Evolutionary conservation across 2,113 vertebrate species (phyloP), one percentile per base, ranked within the genome.

Genomic region (Dissostichus mawsoni): DNA sequence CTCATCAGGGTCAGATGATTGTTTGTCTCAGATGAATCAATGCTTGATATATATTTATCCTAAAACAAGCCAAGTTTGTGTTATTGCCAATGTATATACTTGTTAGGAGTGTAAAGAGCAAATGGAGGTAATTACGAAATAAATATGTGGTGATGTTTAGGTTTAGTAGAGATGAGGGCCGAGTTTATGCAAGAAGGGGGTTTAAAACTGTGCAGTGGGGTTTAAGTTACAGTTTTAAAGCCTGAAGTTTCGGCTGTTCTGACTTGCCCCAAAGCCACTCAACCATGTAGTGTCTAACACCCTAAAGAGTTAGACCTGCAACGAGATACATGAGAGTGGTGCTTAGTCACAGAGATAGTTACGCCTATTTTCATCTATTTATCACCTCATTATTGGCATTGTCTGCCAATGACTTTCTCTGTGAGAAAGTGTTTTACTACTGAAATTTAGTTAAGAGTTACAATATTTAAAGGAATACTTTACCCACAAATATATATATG

Each of bases 221-320:
- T 78, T 86, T 84, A 36, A 78, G 74, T 90, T 91, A 76, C 84
- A 82, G 76, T 76, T 84, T 75, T 53, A 81, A 74, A 56, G 55
- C 78, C 78, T 76, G 80, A 47, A 76, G 20, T 82, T 80, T 76
- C 9, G 2, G 16, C 20, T 64, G 76, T 85, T 78, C 3, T 76
- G 9, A 66, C 62, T 57, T 71, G 80, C 64, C 51, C 67, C 53
- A 0, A 82, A 77, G 70, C 82, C 87, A 87, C 29, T 63, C 58
- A 18, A 59, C 56, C 73, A 78, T 87, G 69, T 1, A 79, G 72
- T 62, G 41, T 14, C 36, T 17, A 47, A 74, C 23, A 59, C 58
- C 71, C 69, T 14, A 3, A 45, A 33, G 69, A 75, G 56, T 53
- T 58, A 75, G 29, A 25, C 44, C 44, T 61, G 73, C 23, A 79